These are phyloP conservation scores for Pangasius mekongensis DNA, from an alignment of 2,797 vertebrate genomes.

Conservation along the genomic window DNA sequence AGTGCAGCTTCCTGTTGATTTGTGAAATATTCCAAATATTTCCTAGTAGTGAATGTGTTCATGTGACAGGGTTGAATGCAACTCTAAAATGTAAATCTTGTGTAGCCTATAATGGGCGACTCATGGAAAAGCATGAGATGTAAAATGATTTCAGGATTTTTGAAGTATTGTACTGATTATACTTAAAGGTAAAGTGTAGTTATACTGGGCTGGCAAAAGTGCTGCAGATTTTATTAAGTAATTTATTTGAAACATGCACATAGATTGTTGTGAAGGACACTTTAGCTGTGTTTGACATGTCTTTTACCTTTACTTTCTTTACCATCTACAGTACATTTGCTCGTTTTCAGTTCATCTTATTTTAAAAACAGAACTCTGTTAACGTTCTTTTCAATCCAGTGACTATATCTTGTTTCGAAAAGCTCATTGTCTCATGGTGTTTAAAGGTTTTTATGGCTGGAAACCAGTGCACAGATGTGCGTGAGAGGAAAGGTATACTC, in stretches of 20 bases:
- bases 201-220: not conserved
- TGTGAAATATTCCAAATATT: not conserved
- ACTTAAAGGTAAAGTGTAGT: not conserved
- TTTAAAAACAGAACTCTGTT: not conserved
- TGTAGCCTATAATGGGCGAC: not conserved
- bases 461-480: not conserved
- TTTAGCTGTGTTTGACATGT: not conserved
- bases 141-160: not conserved
- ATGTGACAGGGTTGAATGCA: slow-evolving; percentile 1
- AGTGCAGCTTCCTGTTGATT: not conserved
- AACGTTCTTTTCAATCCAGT: not conserved
- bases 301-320: not conserved
- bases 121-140: not conserved
- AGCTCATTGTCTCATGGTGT: not conserved
- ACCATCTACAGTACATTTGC: not conserved
- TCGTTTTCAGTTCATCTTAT: not conserved
- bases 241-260: not conserved
- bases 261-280: not conserved
- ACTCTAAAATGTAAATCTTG: not conserved
- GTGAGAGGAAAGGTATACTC: not conserved
- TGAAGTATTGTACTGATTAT: not conserved
- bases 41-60: not conserved
- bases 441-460: not conserved
- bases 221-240: not conserved
- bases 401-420: not conserved